phyloP scores from a whole-genome alignment of 2,797 vertebrate genomes.

The Lerista edwardsae region DNA sequence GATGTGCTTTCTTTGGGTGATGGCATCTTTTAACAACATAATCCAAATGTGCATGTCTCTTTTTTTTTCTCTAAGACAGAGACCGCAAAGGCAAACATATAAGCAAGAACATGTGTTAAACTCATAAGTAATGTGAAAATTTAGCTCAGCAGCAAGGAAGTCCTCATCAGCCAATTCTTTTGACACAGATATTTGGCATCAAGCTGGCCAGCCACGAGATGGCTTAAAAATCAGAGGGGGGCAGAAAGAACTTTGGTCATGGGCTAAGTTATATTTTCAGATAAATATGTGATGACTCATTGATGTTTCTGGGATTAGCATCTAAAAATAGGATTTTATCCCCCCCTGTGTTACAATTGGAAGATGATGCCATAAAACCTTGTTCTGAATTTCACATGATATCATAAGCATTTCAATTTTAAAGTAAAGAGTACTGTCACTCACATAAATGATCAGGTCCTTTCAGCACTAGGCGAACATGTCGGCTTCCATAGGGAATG shows the following conservation, averaged over 20 bases:
- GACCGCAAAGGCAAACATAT: constrained; percentile 16
- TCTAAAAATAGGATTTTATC: constrained; percentile 13
- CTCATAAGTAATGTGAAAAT: constrained; percentile 21
- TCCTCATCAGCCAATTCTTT: constrained; percentile 43
- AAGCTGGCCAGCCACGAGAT: constrained; percentile 39
- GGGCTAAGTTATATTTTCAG: constrained; percentile 26
- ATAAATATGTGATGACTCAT: not conserved
- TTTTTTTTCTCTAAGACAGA: not conserved
- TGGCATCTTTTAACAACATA: not conserved
- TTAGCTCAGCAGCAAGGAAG: constrained; percentile 34
- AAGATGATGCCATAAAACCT: constrained; percentile 32
- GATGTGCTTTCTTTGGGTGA: not conserved
- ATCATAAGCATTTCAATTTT: constrained; percentile 36
- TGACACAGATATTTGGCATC: constrained; percentile 44
- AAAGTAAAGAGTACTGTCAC: constrained; percentile 73
- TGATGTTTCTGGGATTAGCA: not conserved
- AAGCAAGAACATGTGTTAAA: constrained; percentile 44
- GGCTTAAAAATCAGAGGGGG: constrained; percentile 42
- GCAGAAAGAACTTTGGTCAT: constrained; percentile 33
- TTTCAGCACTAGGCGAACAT: constrained; percentile 91
- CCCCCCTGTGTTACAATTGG: constrained; percentile 6
- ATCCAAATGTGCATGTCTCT: accelerated
- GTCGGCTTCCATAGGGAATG: constrained; percentile 92
- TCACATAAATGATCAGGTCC: constrained; percentile 98
- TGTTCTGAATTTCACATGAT: not conserved